Evolutionary conservation across 2,888 invertebrate genomes (phyloP), one percentile per base, ranked within the genome.

Genomic region (Notocelia uddmanniana): DNA sequence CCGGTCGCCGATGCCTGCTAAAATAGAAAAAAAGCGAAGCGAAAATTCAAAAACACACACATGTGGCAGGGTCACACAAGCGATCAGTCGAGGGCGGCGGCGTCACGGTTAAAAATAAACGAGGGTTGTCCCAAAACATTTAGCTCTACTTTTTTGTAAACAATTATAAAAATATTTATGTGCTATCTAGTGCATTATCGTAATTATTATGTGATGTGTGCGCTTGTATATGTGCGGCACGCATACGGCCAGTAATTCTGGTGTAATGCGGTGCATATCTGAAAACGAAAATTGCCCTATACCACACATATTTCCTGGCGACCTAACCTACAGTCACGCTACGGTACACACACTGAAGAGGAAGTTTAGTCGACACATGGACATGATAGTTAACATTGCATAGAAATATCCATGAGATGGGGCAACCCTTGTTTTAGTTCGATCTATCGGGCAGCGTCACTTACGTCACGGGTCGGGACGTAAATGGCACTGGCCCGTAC

Each of bases 61-160:
- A 81, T 78, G 77, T 75, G 80, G 58, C 75, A 79, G 84, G 83
- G 81, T 83, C 81, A 86, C 86, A 86, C 86, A 85, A 91, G 91
- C 91, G 83, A 84, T 83, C 81, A 82, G 88, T 90, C 91, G 90
- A 89, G 92, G 89, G 91, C 91, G 93, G 91, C 91, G 89, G 89
- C 90, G 88, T 90, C 88, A 83, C 78, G 82, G 59, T 78, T 82
- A 83, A 85, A 86, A 79, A 89, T 88, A 92, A 93, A 93, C 93
- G 91, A 93, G 93, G 93, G 93, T 93, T 93, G 93, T 92, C 93
- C 93, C 93, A 93, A 92, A 93, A 93, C 91, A 93, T 92, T 92
- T 87, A 89, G 88, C 84, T 89, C 85, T 89, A 89, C 87, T 72
- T 89, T 87, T 85, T 83, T 83, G 88, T 89, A 85, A 87, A 86